phyloP scores from a whole-genome alignment of 2,113 vertebrate genomes.

The Pandion haliaetus region DNA sequence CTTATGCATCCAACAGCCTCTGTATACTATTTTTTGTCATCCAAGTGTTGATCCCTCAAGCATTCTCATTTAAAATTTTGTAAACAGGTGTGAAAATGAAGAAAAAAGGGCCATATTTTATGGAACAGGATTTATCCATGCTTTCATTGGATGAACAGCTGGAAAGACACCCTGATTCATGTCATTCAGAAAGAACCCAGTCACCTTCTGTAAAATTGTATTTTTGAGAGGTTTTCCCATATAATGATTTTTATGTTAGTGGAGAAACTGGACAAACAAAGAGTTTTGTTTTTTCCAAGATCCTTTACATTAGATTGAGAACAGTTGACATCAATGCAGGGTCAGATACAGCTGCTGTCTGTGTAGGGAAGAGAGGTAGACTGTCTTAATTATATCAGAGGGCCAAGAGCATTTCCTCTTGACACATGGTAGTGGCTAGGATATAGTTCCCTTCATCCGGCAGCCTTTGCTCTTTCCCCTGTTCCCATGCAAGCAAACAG shows the following conservation, averaged over 20 bases:
- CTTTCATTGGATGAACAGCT: conserved; percentile 29
- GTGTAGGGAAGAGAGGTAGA: background rate
- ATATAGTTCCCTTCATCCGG: background rate
- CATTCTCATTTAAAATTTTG: conserved; percentile 20
- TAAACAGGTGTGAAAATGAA: conserved; percentile 26
- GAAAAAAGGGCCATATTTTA: conserved; percentile 9
- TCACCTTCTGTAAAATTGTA: background rate
- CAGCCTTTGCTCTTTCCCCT: background rate
- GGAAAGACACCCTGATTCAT: conserved; percentile 3
- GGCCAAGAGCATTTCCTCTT: background rate
- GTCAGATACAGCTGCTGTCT: background rate
- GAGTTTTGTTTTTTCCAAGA: background rate
- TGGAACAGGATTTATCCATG: background rate
- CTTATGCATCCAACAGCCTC: background rate
- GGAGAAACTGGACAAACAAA: background rate
- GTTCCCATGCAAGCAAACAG: background rate
- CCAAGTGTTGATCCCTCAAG: conserved; percentile 36
- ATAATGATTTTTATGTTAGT: background rate
- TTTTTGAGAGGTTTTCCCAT: conserved; percentile 1
- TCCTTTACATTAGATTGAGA: background rate
- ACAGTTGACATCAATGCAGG: background rate
- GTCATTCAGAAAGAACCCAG: background rate
- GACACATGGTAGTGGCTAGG: background rate
- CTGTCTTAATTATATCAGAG: background rate
- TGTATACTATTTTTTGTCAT: conserved; percentile 7